phyloP scores from a whole-genome alignment of 2,888 invertebrate genomes.

The Polietes domitor region DNA sequence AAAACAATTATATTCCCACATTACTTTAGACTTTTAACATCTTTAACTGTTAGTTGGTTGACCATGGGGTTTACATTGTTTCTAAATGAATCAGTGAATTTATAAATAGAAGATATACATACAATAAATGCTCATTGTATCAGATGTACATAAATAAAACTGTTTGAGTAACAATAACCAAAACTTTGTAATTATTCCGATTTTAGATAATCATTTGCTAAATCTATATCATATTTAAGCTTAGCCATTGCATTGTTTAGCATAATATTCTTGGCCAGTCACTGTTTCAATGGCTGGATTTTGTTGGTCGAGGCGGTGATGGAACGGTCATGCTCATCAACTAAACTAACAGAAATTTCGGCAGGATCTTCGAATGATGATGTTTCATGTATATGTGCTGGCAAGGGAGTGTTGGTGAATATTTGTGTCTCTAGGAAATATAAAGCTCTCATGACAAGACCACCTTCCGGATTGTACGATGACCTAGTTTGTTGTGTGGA shows the following conservation, averaged over 20 bases:
- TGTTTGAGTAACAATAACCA: not conserved
- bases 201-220: conserved; percentile 35
- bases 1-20: too few species aligned
- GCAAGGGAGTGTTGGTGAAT: conserved; percentile 66
- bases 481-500: conserved; percentile 69
- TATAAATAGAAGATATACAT: not conserved
- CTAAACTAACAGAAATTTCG: not conserved
- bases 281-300: conserved; percentile 35
- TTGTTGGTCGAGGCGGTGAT: not conserved
- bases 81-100: not conserved
- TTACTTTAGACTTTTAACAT: too few species aligned
- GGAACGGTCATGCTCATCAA: not conserved
- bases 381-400: not conserved
- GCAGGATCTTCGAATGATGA: not conserved
- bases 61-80: too few species aligned
- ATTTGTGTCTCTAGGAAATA: conserved; percentile 78
- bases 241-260: conserved; percentile 69
- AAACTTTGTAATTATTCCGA: not conserved
- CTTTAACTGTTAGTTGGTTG: too few species aligned
- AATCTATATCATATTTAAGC: conserved; percentile 70
- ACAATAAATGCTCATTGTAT: conserved; percentile 7
- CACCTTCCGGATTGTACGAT: conserved; percentile 75
- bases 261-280: conserved; percentile 50
- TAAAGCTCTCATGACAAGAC: conserved; percentile 78
- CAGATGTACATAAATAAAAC: not conserved